Evolutionary conservation across 2,113 vertebrate species (phyloP), one percentile per base, ranked within the genome.

Genomic region (Mustelus asterias): DNA sequence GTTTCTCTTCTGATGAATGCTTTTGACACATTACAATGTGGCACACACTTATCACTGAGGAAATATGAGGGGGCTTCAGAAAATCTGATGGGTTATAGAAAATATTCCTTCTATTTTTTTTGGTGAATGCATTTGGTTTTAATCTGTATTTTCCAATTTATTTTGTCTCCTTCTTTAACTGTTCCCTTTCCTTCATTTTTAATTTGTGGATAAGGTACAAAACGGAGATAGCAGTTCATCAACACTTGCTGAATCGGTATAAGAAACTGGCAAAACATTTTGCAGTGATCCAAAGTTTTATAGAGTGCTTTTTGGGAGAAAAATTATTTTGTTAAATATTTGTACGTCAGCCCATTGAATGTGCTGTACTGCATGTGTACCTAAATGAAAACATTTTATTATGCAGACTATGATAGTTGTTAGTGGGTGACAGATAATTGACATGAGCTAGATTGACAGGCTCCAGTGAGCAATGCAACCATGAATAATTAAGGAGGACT

Each of bases 341-440:
- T 92, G 20, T 29, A 69, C 65, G 0, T 69, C 65, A 44, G 63
- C 16, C 20, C 65, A 20, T 11, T 44, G 10, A 33, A 60, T 90
- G 0, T 60, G 26, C 33, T 18, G 11, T 16, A 33, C 11, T 33
- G 54, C 54, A 33, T 60, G 37, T 44, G 92, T 33, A 41, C 2
- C 69, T 72, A 22, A 94, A 94, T 94, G 67, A 70, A 94, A 95
- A 95, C 44, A 26, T 29, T 37, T 48, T 29, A 48, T 48, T 48
- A 72, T 72, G 29, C 10, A 69, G 93, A 48, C 6, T 48, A 48
- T 95, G 11, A 3, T 33, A 44, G 63, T 90, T 60, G 88, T 16
- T 90, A 90, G 63, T 95, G 41, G 67, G 67, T 95, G 41, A 72
- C 13, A 72, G 41, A 95, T 29, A 41, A 95, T 48, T 95, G 67